Percentiles rank a stretch among this genome's conserved stretches.
Evolutionary conservation across 2,113 vertebrate genomes (phyloP).

Genomic region (Dicrurus megarhynchus): DNA sequence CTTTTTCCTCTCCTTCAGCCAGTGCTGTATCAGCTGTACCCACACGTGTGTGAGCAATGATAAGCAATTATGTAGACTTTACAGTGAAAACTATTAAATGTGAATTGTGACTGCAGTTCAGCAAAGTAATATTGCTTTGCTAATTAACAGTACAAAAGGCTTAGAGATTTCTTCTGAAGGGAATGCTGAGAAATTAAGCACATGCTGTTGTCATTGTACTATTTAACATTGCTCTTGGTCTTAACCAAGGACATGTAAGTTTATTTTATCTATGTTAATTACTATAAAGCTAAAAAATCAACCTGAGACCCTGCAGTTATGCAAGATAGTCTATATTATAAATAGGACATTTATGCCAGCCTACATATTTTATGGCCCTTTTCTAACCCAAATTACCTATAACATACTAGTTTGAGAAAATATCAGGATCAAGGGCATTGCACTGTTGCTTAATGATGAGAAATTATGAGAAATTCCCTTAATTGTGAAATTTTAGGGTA

Average conservation of each 20-base stretch:
- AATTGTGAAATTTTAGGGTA: not conserved
- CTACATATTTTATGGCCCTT: not conserved
- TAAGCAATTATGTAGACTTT: not conserved
- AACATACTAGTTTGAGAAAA: not conserved
- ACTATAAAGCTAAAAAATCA: not conserved
- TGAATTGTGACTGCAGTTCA: not conserved
- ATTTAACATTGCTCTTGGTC: not conserved
- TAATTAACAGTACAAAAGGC: slow-evolving; percentile 32
- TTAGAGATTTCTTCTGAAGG: not conserved
- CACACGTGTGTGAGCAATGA: not conserved
- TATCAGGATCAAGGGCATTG: not conserved
- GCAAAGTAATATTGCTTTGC: slow-evolving; percentile 12
- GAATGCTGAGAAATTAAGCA: not conserved
- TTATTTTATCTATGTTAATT: slow-evolving; percentile 19
- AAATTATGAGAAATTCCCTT: not conserved
- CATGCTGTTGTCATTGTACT: not conserved
- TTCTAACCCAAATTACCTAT: not conserved
- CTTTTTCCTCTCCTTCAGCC: not conserved
- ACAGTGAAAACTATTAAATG: not conserved
- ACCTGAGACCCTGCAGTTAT: not conserved
- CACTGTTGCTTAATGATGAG: not conserved
- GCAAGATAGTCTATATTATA: not conserved
- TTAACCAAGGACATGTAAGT: not conserved
- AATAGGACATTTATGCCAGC: not conserved
- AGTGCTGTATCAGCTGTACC: not conserved